Evolutionary conservation across 2,797 vertebrate genomes (phyloP), one percentile per base, ranked within the genome.

Genomic region (Vireo griseus): DNA sequence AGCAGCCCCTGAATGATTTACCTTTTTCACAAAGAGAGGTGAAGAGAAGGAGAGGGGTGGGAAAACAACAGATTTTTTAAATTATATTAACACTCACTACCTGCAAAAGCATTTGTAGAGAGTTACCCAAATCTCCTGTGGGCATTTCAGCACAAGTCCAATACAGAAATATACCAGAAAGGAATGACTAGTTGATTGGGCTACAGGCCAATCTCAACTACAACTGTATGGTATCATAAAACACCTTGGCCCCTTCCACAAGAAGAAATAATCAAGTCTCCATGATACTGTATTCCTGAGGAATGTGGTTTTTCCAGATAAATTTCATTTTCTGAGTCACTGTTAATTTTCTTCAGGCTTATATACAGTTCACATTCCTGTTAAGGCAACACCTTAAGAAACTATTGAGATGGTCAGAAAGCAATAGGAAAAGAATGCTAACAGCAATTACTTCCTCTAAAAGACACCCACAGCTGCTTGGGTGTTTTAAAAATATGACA

Each of bases 81-180:
- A 97, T 97, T 96, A 96, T 96, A 97, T 97, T 97, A 95, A 96
- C 95, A 96, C 95, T 97, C 95, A 95, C 95, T 96, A 97, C 95
- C 95, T 93, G 95, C 95, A 97, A 97, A 96, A 97, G 82, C 73
- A 96, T 94, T 97, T 96, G 92, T 90, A 95, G 79, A 96, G 72
- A 96, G 89, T 90, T 96, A 91, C 76, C 73, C 69, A 94, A 96
- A 95, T 94, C 95, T 97, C 96, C 67, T 91, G 87, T 94, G 96
- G 85, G 82, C 85, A 95, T 96, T 96, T 97, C 95, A 96, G 85
- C 79, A 8, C 45, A 90, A 96, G 75, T 86, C 92, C 85, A 81
- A 63, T 78, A 51, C 68, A 96, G 89, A 97, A 96, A 96, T 77
- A 93, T 5, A 95, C 29, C 85, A 94, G 89, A 96, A 96, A 94